Evolutionary conservation across 2,797 vertebrate genomes (phyloP), one percentile per base, ranked within the genome.

Genomic region (Anomalospiza imberbis): DNA sequence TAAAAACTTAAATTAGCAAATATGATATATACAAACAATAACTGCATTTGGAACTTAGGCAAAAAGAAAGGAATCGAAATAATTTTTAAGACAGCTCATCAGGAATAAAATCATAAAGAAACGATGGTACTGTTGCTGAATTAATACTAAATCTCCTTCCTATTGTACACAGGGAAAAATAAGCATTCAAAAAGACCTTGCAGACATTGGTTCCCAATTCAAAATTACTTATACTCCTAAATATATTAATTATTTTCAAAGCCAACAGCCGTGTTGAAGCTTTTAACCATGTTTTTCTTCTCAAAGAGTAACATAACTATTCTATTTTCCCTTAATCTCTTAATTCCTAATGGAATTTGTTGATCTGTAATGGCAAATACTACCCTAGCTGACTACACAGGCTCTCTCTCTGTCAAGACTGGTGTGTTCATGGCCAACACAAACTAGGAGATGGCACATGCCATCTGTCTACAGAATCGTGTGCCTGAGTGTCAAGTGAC

Each of bases 401-500:
- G 21, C 9, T 19, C 28, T 50, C 42, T 42, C 42, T 57, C 34
- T 74, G 42, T 44, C 54, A 45, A 66, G 29, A 42, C 19, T 18
- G 12, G 7, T 13, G 32, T 25, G 29, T 4, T 51, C 8, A 20
- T 17, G 29, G 67, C 17, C 58, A 53, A 12, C 4, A 68, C 0
- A 1, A 71, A n/a, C 10, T 18, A 53, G 32, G 63, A 78, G 36
- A 70, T 10, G 18, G 61, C 32, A 67, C 10, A 2, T 0, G 2
- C 29, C 50, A 17, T 17, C 29, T 48, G 36, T 25, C 51, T 17
- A 20, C 3, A 44, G 58, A 81, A 14, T 12, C 0, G 0, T 11
- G 31, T 5, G 4, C 10, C 67, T 10, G 21, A n/a, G 6, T 54
- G 67, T 13, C 31, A 66, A 42, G 76, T 13, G 65, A 36, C 2